Conservation (phyloP, 2,113 vertebrate species). For the Sphyrna mokarran region DNA sequence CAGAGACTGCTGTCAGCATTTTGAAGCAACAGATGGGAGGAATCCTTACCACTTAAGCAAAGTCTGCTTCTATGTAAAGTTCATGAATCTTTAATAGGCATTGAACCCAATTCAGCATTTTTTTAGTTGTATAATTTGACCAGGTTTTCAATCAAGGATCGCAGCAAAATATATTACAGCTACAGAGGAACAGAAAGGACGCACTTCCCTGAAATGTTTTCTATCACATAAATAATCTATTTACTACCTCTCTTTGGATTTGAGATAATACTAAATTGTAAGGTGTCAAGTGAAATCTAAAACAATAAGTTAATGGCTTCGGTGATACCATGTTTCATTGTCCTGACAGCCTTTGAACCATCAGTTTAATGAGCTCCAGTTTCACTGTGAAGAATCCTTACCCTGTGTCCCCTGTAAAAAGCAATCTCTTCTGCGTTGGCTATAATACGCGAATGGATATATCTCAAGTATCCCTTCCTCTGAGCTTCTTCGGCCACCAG, state of each 20-base stretch:
- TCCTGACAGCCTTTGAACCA: not conserved
- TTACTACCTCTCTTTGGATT: not conserved
- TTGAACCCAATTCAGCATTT: not conserved
- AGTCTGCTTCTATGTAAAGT: not conserved
- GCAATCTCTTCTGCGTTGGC: conserved; percentile 96
- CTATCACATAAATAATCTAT: not conserved
- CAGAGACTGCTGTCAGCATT: too few species aligned
- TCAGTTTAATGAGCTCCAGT: conserved; percentile 7
- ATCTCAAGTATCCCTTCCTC: conserved; percentile 85
- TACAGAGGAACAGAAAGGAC: not conserved
- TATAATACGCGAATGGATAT: conserved; percentile 91
- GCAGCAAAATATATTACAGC: not conserved
- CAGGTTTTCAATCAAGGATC: not conserved
- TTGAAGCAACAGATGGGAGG: too few species aligned
- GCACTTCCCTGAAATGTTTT: not conserved
- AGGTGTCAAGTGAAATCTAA: not conserved
- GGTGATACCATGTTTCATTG: not conserved
- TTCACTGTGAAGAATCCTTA: conserved; percentile 50
- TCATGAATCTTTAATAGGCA: not conserved
- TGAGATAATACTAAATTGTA: not conserved
- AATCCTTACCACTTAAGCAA: not conserved
- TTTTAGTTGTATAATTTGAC: not conserved
- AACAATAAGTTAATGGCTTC: not conserved
- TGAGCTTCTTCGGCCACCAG: conserved; percentile 95
- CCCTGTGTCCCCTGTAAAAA: conserved; percentile 96